Base-by-base conservation (phyloP, 2,113 vertebrate species). In the Eonycteris spelaea region DNA sequence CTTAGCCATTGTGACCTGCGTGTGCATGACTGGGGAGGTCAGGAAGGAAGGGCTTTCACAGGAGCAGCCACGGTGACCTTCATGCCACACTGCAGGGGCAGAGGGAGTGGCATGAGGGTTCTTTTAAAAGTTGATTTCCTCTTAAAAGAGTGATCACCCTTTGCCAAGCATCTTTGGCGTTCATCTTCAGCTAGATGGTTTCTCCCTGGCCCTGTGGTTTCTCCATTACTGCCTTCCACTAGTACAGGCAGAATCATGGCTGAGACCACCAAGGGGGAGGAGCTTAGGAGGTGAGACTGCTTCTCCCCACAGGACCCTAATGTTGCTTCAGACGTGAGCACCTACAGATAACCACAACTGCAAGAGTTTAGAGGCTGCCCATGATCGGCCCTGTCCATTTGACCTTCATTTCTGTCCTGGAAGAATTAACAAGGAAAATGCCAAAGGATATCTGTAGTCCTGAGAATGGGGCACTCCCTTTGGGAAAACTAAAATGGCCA, bases 71-170 rank as follows among this genome's bases (percentile, higher is more conserved):
- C 2, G 1, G 45, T 40, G 19, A 30, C 38, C 12, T 14, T 26
- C 3, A 1, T n/a, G 19, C 57, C 48, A 19, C 15, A 0, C 61
- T 57, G 7, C 9, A 0, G 5, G 13, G 22, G 5, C 48, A 63
- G 48, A 68, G 21, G 10, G 22, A 28, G 59, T 22, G 24, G 45
- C n/a, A 28, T 11, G 24, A 1, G 9, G 9, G 28, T 33, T 55
- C 70, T 86, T 93, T 82, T 24, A 33, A 55, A 55, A 86, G 83
- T 86, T 94, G 94, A 77, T 95, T 97, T 96, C 89, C 92, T 70
- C 83, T 95, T 70, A 73, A 82, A 86, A 86, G 65, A 94, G n/a
- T 70, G 48, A 91, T 97, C 82, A 70, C 65, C 59, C 88, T 95
- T 93, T 96, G 84, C 95, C 91, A 96, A 90, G 65, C 86, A 35